phyloP scores from a whole-genome alignment of 2,113 vertebrate genomes.

The Lepus timidus region DNA sequence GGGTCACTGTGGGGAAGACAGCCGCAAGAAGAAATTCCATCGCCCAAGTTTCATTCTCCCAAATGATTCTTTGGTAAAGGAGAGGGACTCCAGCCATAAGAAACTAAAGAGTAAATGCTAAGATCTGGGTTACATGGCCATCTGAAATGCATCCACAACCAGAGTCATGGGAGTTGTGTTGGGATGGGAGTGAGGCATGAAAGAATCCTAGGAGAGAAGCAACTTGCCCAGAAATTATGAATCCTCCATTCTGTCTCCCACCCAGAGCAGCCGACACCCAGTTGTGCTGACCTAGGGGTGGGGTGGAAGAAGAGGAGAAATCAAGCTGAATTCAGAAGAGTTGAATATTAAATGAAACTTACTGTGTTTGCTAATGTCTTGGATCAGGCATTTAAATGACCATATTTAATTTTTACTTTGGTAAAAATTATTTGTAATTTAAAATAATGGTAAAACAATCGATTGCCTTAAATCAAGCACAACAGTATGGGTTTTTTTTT shows the following conservation, averaged over 20 bases:
- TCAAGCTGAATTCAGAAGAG: not conserved
- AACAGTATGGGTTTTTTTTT: not conserved
- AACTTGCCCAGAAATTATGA: too few species aligned
- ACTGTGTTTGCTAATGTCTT: not conserved
- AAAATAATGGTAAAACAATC: not conserved
- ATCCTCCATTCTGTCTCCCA: not conserved
- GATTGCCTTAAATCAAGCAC: not conserved
- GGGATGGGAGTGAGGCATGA: rapidly evolving
- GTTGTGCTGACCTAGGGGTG: not conserved
- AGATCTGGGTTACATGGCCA: not conserved
- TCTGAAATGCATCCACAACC: not conserved
- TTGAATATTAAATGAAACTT: not conserved
- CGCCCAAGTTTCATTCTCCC: not conserved
- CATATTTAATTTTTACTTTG: not conserved
- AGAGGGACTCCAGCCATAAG: not conserved
- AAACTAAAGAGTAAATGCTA: not conserved
- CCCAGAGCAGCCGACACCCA: not conserved
- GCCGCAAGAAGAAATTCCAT: not conserved
- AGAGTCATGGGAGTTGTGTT: not conserved
- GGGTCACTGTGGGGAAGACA: not conserved
- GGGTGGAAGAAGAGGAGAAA: not conserved
- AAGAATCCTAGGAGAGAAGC: not conserved
- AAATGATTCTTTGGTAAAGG: not conserved
- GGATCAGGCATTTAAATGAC: not conserved
- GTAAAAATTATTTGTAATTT: not conserved